Evolutionary conservation across 2,888 invertebrate genomes (phyloP), one percentile per base, ranked within the genome.

Genomic region (Tupiocoris notatus): DNA sequence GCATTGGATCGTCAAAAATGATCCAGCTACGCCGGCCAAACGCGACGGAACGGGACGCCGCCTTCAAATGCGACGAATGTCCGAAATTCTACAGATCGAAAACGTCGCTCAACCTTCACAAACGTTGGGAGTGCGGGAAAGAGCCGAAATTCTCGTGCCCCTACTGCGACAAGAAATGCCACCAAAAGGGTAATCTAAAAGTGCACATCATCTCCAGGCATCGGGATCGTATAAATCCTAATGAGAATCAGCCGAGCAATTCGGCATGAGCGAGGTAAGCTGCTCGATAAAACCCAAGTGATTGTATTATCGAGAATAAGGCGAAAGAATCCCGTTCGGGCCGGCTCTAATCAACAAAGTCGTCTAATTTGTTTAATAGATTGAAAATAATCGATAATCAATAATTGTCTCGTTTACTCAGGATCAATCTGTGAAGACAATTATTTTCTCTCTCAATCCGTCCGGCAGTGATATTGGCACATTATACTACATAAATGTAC

Each of bases 81-180:
- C 81, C 81, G 25, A 81, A 81, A 75, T 79, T 80, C n/a, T 82
- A 82, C 78, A 80, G 81, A 7, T 81, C 80, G 16, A 81, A 81
- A 77, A 81, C 81, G 54, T 81, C 80, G n/a, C 78, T 82, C 20
- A 81, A 80, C 25, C 78, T 82, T 12, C 82, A 82, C 64, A 80
- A 81, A 59, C 79, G 82, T 12, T 78, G 81, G 61, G 83, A 83
- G 77, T 83, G 83, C 77, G 83, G 83, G 18, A 82, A 82, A 77
- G 82, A 81, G 75, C 83, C 83, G 3, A 80, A 81, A 6, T 82
- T 82, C 77, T 80, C 81, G 62, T 83, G 83, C 59, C 81, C 81
- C 7, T 81, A 78, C 68, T 83, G 83, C 77, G 81, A 81, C 24
- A 78, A 81, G 67, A 81, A 81, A 75, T 81, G 81, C 17, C 82